Base-by-base conservation (phyloP, 2,888 invertebrate genomes). In the Callosobruchus maculatus region DNA sequence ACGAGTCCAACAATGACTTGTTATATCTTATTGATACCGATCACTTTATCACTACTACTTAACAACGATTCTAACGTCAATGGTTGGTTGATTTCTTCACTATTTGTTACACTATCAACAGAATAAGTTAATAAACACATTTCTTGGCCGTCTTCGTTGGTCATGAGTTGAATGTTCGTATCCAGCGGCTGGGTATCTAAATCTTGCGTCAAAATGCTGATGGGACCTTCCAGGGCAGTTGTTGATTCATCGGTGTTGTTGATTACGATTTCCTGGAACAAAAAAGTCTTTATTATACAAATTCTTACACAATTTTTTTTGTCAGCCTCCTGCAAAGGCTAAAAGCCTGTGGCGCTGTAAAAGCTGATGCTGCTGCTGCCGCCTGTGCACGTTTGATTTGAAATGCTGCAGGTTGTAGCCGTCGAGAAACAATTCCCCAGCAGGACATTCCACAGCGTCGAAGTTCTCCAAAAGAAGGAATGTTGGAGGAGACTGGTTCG, bases 101-200 rank as follows among this genome's bases (percentile, higher is more conserved):
- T 49, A 49, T 7, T 49, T 3, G 49, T 18, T 18, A 49, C 49
- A 49, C 13, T 49, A 68, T 78, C 74, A 71, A 79, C 71, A 20
- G 74, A 73, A 75, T 92, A 91, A 71, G 91, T 89, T 77, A 93
- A 90, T 77, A 93, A 85, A 80, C 90, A 87, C 75, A 90, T 88
- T 86, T 89, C 91, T 83, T 91, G 86, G 79, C 91, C 88, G 87
- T 90, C 88, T 84, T 89, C 85, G 26, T 74, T 74, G 79, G 90
- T 88, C 79, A 89, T 85, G 85, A 89, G 88, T 85, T 91, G 91
- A 72, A 89, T 87, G 76, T 83, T 82, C 67, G 78, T 78, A 70
- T 81, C 76, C 22, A 78, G 31, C 72, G 72, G 67, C 21, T 66
- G 67, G 20, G 21, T 49, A 49, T 67, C 74, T 66, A 21, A 22